Base-by-base conservation (phyloP, 2,888 invertebrate genomes). In the Drosophila cyrtoloma region DNA sequence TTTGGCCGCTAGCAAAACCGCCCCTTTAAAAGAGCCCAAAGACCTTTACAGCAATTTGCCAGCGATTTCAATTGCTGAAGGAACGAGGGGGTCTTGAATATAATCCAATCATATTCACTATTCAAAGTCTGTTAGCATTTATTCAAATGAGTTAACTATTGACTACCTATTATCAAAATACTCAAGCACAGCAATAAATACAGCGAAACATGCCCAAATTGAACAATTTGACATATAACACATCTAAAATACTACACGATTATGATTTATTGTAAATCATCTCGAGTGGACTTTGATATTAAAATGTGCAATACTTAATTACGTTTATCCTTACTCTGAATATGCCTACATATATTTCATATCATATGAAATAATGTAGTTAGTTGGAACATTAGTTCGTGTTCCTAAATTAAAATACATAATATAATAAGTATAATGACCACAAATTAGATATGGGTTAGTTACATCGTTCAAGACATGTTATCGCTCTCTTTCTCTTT, bases 31-130 rank as follows among this genome's bases (percentile, higher is more conserved):
- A 32, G 64, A 30, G 60, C 57, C 70, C 70, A 33, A 64, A 71
- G 47, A 73, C 65, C 53, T 53, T 68, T 52, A 14, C 19, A 42
- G 35, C 53, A 70, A 68, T 71, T 71, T 71, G 71, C 71, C 47
- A 68, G 19, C 33, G 52, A 69, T 53, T 69, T 52, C 35, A 57
- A 69, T 19, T 16, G 44, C 39, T 28, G 22, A 12, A 28, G 1
- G 1, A 35, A 5, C 5, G 30, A 14, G 10, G 30, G 7, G 35
- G 5, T 52, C n/a, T 57, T 9, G 1, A 39, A 16, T 2, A 47
- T 16, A 16, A 47, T 26, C 47, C 26, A 1, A 47, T 5, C 14
- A 5, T 26, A 47, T 26, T 47, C 26, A 9, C 47, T 16, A 26
- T 47, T 26, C 47, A 16, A 47, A 32, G 19, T 50, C 35, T 37